Base-by-base conservation (phyloP, 2,888 invertebrate genomes). In the Amphipoea oculea region DNA sequence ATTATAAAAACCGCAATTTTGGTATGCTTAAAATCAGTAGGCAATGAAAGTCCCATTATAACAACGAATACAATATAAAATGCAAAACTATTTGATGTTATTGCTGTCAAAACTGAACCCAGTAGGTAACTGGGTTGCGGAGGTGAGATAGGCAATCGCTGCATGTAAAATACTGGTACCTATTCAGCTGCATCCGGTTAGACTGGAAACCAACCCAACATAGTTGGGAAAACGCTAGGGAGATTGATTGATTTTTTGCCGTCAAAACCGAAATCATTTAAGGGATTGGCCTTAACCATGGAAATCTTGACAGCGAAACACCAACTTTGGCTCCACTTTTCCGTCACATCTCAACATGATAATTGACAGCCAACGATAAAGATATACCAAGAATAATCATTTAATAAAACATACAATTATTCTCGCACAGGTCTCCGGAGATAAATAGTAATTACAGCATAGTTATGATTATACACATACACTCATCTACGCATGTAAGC, bases 381-480 rank as follows among this genome's bases (percentile, higher is more conserved):
- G 5, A 57, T 14, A 72, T 17, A 57, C 17, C 20, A 48, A 77
- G 51, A 78, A 57, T 68, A 68, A n/a, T 51, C 1, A 51, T 54
- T 54, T 20, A 20, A 20, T 57, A 72, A 60, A 84, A 79, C 72
- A 60, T 65, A 69, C 51, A 73, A 82, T 79, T 79, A 84, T 23
- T 40, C 57, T 60, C 29, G 45, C 60, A 40, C 72, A 60, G 63
- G 65, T 84, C 84, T 73, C 63, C 5, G 12, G 57, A 79, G 57
- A 45, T 73, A 83, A 40, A 83, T 42, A 82, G 42, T 62, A 83
- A 48, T 83, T 48, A 72, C 72, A 20, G 68, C 36, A n/a, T 36
- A 78, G 48, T 76, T 76, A 83, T 69, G 29, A 62, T 83, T 77
- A 42, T 65, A 77, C n/a, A 36, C 57, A 67, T 42, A 77, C 23